Evolutionary conservation across 1,140 invertebrate genomes (phyloP), one percentile per base, ranked within the genome.

Genomic region (Copidosoma floridanum): DNA sequence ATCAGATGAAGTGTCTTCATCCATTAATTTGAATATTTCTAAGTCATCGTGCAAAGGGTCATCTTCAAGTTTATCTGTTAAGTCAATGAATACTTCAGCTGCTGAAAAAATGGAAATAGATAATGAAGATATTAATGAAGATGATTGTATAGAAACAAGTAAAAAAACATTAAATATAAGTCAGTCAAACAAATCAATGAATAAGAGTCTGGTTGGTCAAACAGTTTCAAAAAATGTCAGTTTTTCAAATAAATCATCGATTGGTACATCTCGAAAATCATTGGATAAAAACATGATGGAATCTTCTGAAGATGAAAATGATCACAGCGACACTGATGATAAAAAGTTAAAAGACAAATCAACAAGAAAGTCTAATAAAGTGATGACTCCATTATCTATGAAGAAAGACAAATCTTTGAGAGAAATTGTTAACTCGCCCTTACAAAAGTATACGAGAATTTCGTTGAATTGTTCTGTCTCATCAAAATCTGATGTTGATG

Each of bases 91-190:
- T 47, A 47, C 24, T 23, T 47, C 3, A 47, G n/a, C n/a, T n/a
- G 3, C 7, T 32, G 56, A 60, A 50, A 7, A 20, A 35, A 47
- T 52, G 50, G 47, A 61, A 37, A 27, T 47, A 21, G 54, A 40
- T 55, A 52, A 46, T 44, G 18, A 53, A 29, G 41, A 40, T 27
- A 14, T 56, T 21, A n/a, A 12, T 0, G 59, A 59, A 57, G n/a
- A 16, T 10, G 50, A 66, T 4, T 40, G 12, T 16, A n/a, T 21
- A 24, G 27, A 32, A 29, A 21, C n/a, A 5, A 14, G 27, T 27
- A 20, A 38, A 12, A 46, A 51, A 53, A 51, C 37, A 20, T 14
- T 43, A 12, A 46, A 38, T 26, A 32, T 37, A 38, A 53, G 23
- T 54, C 2, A 23, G 16, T 41, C n/a, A 12, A 41, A 41, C 8